Conservation (phyloP, 2,797 vertebrate species). For the Chelon auratus region DNA sequence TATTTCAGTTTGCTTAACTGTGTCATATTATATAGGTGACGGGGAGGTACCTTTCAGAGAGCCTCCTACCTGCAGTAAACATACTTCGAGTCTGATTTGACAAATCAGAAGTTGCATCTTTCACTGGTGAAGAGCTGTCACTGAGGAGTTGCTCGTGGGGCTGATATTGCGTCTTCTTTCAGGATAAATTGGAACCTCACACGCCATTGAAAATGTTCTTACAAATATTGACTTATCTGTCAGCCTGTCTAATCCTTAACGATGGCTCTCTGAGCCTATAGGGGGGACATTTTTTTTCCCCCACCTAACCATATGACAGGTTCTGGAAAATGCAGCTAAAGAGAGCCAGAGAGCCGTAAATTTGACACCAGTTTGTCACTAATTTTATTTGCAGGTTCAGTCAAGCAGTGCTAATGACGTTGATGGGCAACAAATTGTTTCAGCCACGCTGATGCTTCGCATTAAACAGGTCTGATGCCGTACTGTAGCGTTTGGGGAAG, state of each 20-base stretch:
- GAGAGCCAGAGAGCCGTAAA: constrained; percentile 2
- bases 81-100: constrained; percentile 8
- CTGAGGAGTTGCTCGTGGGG: constrained; percentile 25
- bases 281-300: constrained; percentile 20
- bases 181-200: constrained; percentile 41
- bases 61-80: constrained; percentile 13
- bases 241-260: constrained; percentile 66
- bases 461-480: constrained; percentile 6
- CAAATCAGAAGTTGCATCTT: constrained; percentile 36
- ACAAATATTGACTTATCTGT: constrained; percentile 71
- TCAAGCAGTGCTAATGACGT: constrained; percentile 21
- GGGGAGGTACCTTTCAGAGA: not conserved
- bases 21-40: not conserved
- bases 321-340: constrained; percentile 31
- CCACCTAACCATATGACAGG: constrained; percentile 21
- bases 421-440: constrained; percentile 13
- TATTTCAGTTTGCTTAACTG: constrained; percentile 5
- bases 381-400: constrained; percentile 37
- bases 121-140: constrained; percentile 35
- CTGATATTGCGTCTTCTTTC: constrained; percentile 33
- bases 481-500: not conserved
- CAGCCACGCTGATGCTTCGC: not conserved
- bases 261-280: constrained; percentile 49
- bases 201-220: constrained; percentile 35
- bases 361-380: constrained; percentile 2